Base-by-base conservation (phyloP, 2,797 vertebrate species). In the Manis pentadactyla region DNA sequence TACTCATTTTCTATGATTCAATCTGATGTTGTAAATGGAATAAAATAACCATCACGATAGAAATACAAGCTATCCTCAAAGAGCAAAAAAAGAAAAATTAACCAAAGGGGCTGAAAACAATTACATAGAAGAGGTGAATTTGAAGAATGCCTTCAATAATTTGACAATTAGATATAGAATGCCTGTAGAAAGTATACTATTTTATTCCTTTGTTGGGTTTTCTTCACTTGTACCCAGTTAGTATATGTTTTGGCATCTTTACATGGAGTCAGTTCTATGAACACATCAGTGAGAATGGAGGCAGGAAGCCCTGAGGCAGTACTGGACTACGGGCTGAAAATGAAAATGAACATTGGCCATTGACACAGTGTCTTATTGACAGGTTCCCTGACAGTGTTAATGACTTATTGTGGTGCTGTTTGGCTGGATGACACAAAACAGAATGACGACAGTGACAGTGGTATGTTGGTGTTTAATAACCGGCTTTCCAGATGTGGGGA, bases 371-470 rank as follows among this genome's bases (percentile, higher is more conserved):
- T 59, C 42, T 69, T 66, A 91, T 74, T 25, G 46, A 66, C 88
- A 83, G 51, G 46, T 31, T 64, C 55, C 77, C 69, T 31, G 34
- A 79, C 53, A 53, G 86, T 94, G 93, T 79, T 90, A 95, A 93
- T 91, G 84, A 64, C 57, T 87, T 46, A 51, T 59, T 15, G 11
- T 49, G 82, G 53, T n/a, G 18, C 19, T 64, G 29, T 61, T 90
- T 77, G 51, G 25, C 75, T 18, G 29, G 23, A 88, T 5, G 27
- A 75, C 31, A 85, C 83, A 57, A 93, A 39, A 39, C 69, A 63
- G 57, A 88, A 19, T 0, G 0, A 82, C 21, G 23, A 53, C 4
- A 27, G 25, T 51, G 75, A 64, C 37, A 59, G 5, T 15, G 9
- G 8, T 3, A 6, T 63, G 42, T 46, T 34, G 49, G 46, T 83